phyloP scores from a whole-genome alignment of 1,140 invertebrate genomes.

The Drosophila nasuta region DNA sequence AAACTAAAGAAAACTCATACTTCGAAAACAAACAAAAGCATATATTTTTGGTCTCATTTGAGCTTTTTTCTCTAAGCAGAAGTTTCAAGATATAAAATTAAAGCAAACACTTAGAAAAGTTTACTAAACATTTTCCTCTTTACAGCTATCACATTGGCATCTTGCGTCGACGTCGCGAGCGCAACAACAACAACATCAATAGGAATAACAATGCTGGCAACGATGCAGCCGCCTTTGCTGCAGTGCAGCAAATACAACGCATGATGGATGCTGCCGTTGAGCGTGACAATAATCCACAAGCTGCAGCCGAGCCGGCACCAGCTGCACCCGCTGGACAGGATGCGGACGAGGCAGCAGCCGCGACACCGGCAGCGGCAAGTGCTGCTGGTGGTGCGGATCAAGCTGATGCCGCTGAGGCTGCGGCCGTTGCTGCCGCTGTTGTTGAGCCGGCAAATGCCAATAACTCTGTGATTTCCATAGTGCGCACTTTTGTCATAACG shows the following conservation, averaged over 20 bases:
- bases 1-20: no score
- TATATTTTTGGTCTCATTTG: no score
- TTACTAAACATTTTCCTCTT: background rate
- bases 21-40: no score
- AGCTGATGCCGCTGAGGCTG: conserved; percentile 40
- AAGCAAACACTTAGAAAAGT: no score
- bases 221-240: conserved; percentile 64
- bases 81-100: no score
- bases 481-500: conserved; percentile 90
- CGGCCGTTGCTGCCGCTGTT: conserved; percentile 53
- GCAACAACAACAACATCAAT: conserved; percentile 86
- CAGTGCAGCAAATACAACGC: conserved; percentile 72
- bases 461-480: conserved; percentile 87
- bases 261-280: conserved; percentile 75
- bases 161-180: conserved; percentile 85
- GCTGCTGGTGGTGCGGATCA: conserved; percentile 45
- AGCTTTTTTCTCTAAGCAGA: no score
- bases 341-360: conserved; percentile 1
- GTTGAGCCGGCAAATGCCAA: conserved; percentile 86
- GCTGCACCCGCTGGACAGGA: conserved; percentile 26
- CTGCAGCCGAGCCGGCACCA: conserved; percentile 35
- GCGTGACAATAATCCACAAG: conserved; percentile 70
- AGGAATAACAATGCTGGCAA: conserved; percentile 80
- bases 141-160: conserved; percentile 88
- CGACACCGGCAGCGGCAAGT: background rate